Percentiles rank a stretch among this genome's conserved stretches.
Evolutionary conservation across 2,113 vertebrate species (phyloP).

Genomic region (Oxygymnocypris stewartii): DNA sequence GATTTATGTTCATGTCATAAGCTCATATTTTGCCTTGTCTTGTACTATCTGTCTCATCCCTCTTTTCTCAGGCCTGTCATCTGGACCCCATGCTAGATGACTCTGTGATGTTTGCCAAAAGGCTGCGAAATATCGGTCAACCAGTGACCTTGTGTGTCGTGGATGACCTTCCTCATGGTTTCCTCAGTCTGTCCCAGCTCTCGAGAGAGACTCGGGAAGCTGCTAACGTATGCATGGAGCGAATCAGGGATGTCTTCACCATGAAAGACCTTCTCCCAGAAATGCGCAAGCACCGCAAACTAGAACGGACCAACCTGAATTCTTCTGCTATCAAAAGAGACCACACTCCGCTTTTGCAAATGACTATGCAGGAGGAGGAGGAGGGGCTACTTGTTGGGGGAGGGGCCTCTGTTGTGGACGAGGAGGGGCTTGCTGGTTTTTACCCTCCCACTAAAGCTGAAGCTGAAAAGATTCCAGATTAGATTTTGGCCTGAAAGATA

Average conservation of each 20-base stretch:
- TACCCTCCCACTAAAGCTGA: conserved; percentile 64
- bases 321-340: conserved; percentile 52
- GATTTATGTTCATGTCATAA: background rate
- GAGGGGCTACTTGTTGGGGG: conserved; percentile 40
- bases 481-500: conserved; percentile 40
- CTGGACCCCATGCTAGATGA: conserved; percentile 92
- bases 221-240: conserved; percentile 76
- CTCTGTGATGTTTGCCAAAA: conserved; percentile 89
- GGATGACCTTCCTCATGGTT: conserved; percentile 90
- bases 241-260: conserved; percentile 78
- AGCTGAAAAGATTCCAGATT: conserved; percentile 62
- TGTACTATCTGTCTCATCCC: background rate
- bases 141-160: conserved; percentile 84
- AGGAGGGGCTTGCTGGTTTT: conserved; percentile 59
- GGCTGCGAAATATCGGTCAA: conserved; percentile 76
- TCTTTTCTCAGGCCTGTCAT: conserved; percentile 81
- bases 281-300: conserved; percentile 76
- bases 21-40: background rate
- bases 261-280: conserved; percentile 66
- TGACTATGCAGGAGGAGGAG: conserved; percentile 35
- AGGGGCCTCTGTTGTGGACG: conserved; percentile 56
- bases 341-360: conserved; percentile 44
- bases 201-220: conserved; percentile 84
- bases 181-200: conserved; percentile 86
- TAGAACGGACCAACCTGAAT: conserved; percentile 71